These are phyloP conservation scores for Typhlichthys eigenmanni DNA, from an alignment of 2,797 vertebrate species.

Conservation along the genomic window DNA sequence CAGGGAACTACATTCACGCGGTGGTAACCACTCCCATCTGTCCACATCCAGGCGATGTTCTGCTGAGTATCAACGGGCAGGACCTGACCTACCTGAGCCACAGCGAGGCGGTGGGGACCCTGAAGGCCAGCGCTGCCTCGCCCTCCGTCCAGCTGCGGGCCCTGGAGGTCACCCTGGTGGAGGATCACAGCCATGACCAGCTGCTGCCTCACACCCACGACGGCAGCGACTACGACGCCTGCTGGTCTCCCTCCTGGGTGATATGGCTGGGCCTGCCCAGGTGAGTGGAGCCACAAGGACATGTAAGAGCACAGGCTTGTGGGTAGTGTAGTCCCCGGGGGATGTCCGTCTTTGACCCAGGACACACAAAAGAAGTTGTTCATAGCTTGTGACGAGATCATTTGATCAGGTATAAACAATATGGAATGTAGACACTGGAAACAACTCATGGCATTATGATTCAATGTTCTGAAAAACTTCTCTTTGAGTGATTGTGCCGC, in stretches of 20 bases:
- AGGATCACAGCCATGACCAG: slow-evolving; percentile 82
- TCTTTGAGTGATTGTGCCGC: no score
- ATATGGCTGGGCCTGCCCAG: slow-evolving; percentile 98
- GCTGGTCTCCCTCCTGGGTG: slow-evolving; percentile 97
- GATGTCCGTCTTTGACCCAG: no score
- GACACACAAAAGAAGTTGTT: no score
- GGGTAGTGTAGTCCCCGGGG: no score
- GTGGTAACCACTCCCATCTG: neutral
- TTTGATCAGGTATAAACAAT: no score
- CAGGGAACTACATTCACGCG: neutral
- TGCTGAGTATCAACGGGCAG: slow-evolving; percentile 95
- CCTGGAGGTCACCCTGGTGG: slow-evolving; percentile 89
- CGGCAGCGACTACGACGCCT: slow-evolving; percentile 89
- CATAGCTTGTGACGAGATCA: no score
- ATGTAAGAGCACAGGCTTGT: no score
- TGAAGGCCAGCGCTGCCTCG: slow-evolving; percentile 94
- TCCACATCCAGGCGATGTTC: slow-evolving; percentile 83
- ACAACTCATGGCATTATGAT: no score
- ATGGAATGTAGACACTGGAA: no score
- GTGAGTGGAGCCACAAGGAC: slow-evolving; percentile 59
- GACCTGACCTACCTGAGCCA: slow-evolving; percentile 95
- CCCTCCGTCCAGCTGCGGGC: slow-evolving; percentile 87
- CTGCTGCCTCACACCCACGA: slow-evolving; percentile 86
- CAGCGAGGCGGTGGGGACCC: slow-evolving; percentile 93
- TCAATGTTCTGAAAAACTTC: no score